phyloP scores from a whole-genome alignment of 2,113 vertebrate species.

The Pomatostomus ruficeps region DNA sequence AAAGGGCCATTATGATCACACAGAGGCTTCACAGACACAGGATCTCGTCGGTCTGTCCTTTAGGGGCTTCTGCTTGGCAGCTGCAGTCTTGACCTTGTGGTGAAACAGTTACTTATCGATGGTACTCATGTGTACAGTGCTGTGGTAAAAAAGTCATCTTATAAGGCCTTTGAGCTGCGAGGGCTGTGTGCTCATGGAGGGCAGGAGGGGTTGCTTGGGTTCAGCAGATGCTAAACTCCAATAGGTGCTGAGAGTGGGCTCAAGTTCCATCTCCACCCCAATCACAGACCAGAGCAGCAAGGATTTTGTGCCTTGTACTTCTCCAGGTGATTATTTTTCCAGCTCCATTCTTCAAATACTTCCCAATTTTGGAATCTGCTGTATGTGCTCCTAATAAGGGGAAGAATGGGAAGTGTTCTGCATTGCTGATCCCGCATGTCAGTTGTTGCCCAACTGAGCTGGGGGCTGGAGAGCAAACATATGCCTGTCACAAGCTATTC shows the following conservation, averaged over 20 bases:
- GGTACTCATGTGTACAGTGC: background rate
- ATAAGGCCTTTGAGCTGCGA: background rate
- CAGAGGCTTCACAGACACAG: background rate
- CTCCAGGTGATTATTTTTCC: background rate
- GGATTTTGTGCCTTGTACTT: background rate
- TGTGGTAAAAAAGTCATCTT: background rate
- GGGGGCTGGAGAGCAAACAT: background rate
- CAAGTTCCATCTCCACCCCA: rapidly evolving
- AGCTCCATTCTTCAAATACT: background rate
- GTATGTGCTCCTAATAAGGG: background rate
- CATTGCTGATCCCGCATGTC: rapidly evolving
- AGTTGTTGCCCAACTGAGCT: background rate
- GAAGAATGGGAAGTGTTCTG: background rate
- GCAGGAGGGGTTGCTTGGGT: background rate
- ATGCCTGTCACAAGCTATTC: background rate
- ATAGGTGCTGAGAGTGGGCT: rapidly evolving
- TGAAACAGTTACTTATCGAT: rapidly evolving
- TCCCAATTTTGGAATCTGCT: background rate
- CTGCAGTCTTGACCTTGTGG: background rate
- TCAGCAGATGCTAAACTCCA: background rate
- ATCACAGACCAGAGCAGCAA: background rate
- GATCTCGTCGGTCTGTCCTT: background rate
- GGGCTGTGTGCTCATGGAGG: background rate
- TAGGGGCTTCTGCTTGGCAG: background rate
- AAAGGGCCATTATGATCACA: background rate